Conservation (phyloP, 2,113 vertebrate species). For the Serinus canaria region DNA sequence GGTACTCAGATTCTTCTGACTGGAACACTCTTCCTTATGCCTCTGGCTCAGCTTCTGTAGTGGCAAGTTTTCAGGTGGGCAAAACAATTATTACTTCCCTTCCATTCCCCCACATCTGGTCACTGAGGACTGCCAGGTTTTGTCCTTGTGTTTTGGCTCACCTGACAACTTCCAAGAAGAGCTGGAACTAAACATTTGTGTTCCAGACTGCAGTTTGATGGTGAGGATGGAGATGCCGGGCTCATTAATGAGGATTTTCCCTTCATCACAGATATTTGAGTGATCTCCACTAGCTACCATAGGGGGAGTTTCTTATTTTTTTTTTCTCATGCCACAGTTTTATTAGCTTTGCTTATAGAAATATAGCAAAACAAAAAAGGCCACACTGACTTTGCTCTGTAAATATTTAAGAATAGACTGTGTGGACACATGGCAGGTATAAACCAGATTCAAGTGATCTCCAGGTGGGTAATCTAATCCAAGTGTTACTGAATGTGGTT, state of each 20-base stretch:
- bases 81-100: background rate
- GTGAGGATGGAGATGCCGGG: background rate
- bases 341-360: conserved; percentile 19
- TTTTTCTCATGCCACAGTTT: background rate
- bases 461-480: conserved; percentile 1
- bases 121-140: background rate
- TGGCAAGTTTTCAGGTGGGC: background rate
- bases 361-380: conserved; percentile 21
- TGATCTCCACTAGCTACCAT: background rate
- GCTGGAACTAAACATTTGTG: background rate
- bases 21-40: background rate
- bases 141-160: background rate
- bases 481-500: background rate
- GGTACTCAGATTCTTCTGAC: background rate
- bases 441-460: conserved; percentile 16
- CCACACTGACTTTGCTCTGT: conserved; percentile 4
- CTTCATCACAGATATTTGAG: background rate
- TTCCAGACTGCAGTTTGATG: background rate
- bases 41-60: background rate
- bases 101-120: background rate
- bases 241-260: background rate
- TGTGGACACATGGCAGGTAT: conserved; percentile 28
- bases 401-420: conserved; percentile 48
- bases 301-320: background rate
- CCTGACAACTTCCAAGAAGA: background rate